Base-by-base conservation (phyloP, 1,140 invertebrate genomes). In the Saccostrea echinata region DNA sequence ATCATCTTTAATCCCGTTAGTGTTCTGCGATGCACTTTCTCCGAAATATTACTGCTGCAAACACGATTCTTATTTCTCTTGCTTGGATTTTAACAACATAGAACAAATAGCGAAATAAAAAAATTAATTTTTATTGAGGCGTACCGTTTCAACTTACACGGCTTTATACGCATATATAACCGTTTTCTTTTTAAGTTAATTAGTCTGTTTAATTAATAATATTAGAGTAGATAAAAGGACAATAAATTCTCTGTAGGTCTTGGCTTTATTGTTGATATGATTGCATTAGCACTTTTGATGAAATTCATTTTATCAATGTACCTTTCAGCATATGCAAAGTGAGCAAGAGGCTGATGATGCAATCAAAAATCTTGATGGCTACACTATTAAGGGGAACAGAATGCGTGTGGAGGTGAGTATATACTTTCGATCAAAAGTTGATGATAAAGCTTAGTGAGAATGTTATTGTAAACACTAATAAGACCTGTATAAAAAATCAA, bases 281-380 rank as follows among this genome's bases (percentile, higher is more conserved):
- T 18, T 85, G 21, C 81, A n/a, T 57, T 16, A 71, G 8, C 18
- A 83, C n/a, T 43, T 84, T 16, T 1, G 21, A 30, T 84, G 61
- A 76, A 33, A 30, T 30, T 76, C 30, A 33, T 30, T 33, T 76
- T 27, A 76, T 11, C 68, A 88, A 76, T 86, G 85, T 86, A 89
- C 76, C 91, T 92, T 93, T n/a, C 90, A 97, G 96, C 98, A 99
- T 95, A 98, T 99, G 98, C 97, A 98, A 95, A 97, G 97, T 95
- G 98, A 98, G 94, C 96, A 97, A 93, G 97, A 97, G 93, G 98
- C 98, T 85, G 97, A 97, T 95, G 97, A 97, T 94, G 98, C 98
- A 82, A 98, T 99, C 95, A 97, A 98, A 95, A 97, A 97, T 94
- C 96, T 99, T 92, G 98, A 98, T 96, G 97, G 98, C 91, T 96